A percentile compares a stretch with the other conserved stretches of the same genome.
These are phyloP conservation scores for Hyposmocoma kahamanoa DNA, from an alignment of 1,140 invertebrate species.

Conservation along the genomic window DNA sequence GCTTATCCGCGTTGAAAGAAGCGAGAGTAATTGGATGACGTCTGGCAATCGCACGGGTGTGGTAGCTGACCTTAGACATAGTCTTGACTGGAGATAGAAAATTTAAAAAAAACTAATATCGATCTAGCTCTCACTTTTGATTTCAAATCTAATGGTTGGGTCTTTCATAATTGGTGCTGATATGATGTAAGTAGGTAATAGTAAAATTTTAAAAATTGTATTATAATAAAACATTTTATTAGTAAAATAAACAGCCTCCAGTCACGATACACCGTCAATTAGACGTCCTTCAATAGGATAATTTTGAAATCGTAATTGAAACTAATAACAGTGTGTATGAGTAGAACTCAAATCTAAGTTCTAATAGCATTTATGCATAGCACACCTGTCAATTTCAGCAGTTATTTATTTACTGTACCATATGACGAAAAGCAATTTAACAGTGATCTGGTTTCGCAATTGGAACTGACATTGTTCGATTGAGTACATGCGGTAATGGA, in stretches of 20 bases:
- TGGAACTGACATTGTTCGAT: conserved; percentile 46
- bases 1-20: conserved; percentile 31
- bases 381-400: conserved; percentile 25
- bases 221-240: conserved; percentile 14
- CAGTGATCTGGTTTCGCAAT: conserved; percentile 50
- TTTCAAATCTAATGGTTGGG: too few species aligned
- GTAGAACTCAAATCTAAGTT: conserved; percentile 11
- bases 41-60: conserved; percentile 10
- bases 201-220: neutral
- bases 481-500: conserved; percentile 51
- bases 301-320: neutral
- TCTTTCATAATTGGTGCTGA: too few species aligned
- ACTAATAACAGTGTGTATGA: conserved; percentile 8
- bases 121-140: too few species aligned
- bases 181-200: too few species aligned
- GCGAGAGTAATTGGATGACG: conserved; percentile 40
- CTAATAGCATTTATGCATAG: conserved; percentile 19
- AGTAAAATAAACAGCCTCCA: conserved; percentile 18
- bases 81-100: neutral
- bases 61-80: neutral
- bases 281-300: neutral
- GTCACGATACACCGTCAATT: conserved; percentile 17
- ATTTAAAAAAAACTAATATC: neutral
- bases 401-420: conserved; percentile 33
- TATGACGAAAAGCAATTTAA: conserved; percentile 59